Conservation (phyloP, 2,113 vertebrate genomes). For the Cryptotis parvus region DNA sequence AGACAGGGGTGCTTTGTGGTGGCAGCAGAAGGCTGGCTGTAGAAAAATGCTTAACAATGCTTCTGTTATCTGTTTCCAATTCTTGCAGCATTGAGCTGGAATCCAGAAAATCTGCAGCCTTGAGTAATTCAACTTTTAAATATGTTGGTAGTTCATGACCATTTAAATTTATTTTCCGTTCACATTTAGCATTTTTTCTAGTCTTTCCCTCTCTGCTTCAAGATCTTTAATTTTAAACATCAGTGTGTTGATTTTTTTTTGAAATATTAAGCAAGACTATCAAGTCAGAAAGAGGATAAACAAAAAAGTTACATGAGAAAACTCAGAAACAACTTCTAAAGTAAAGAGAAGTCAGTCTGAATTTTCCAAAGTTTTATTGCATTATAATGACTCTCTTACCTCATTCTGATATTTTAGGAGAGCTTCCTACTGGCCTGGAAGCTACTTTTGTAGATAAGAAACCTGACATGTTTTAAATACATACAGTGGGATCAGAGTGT, state of each 20-base stretch:
- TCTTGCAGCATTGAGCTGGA: slow-evolving; percentile 74
- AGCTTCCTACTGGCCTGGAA: neutral
- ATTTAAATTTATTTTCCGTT: slow-evolving; percentile 60
- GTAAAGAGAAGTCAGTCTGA: slow-evolving; percentile 27
- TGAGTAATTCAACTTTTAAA: slow-evolving; percentile 76
- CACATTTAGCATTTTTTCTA: neutral
- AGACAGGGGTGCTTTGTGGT: slow-evolving; percentile 48
- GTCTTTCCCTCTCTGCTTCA: neutral
- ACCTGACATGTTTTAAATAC: slow-evolving; percentile 62
- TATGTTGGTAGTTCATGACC: slow-evolving; percentile 61
- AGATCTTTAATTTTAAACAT: slow-evolving; percentile 54
- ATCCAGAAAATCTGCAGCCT: slow-evolving; percentile 78
- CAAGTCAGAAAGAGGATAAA: slow-evolving; percentile 32
- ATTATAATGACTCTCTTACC: slow-evolving; percentile 31
- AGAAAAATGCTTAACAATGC: slow-evolving; percentile 63
- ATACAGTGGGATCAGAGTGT: slow-evolving; percentile 44
- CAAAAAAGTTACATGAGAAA: slow-evolving; percentile 3
- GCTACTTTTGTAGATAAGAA: slow-evolving; percentile 55
- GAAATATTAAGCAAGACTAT: slow-evolving; percentile 47
- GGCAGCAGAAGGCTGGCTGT: slow-evolving; percentile 43
- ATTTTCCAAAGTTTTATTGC: slow-evolving; percentile 45
- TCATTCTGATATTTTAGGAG: neutral
- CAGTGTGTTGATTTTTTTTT: slow-evolving; percentile 2
- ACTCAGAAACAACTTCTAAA: slow-evolving; percentile 27
- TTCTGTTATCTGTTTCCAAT: slow-evolving; percentile 78